Evolutionary conservation across 2,113 vertebrate species (phyloP).

Genomic region (Colistium nudipinnis): DNA sequence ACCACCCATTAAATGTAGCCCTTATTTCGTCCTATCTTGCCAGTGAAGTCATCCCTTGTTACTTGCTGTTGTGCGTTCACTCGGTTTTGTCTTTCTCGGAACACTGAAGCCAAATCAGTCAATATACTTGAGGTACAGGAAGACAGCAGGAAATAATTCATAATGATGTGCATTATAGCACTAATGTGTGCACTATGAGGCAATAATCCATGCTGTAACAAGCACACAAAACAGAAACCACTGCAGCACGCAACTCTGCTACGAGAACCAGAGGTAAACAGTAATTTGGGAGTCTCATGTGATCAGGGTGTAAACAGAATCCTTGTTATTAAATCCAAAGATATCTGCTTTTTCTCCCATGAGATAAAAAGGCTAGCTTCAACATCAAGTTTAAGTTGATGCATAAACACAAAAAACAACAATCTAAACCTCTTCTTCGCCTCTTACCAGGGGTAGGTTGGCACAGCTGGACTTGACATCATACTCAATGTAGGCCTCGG

Average conservation of each 20-base stretch:
- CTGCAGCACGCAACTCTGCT: not conserved
- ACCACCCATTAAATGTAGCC: conserved; percentile 14
- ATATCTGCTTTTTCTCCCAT: conserved; percentile 7
- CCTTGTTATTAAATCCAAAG: not conserved
- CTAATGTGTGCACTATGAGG: conserved; percentile 21
- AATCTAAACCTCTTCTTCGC: not conserved
- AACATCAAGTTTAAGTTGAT: not conserved
- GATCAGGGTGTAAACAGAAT: not conserved
- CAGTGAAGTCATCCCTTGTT: conserved; percentile 36
- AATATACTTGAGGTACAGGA: conserved; percentile 13
- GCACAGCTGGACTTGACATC: conserved; percentile 96
- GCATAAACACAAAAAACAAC: not conserved
- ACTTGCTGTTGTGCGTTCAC: conserved; percentile 1
- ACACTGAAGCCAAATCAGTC: conserved; percentile 27
- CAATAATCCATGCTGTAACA: conserved; percentile 1
- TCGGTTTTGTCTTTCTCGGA: conserved; percentile 38
- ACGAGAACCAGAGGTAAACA: not conserved
- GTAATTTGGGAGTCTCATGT: not conserved
- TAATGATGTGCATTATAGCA: conserved; percentile 8
- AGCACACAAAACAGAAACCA: conserved; percentile 5
- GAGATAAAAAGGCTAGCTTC: not conserved
- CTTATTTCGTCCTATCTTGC: conserved; percentile 11
- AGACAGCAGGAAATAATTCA: conserved; percentile 26
- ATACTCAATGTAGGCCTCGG: conserved; percentile 93
- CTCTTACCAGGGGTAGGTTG: conserved; percentile 88